Conservation (phyloP, 2,797 vertebrate species). For the Siniperca obscura region DNA sequence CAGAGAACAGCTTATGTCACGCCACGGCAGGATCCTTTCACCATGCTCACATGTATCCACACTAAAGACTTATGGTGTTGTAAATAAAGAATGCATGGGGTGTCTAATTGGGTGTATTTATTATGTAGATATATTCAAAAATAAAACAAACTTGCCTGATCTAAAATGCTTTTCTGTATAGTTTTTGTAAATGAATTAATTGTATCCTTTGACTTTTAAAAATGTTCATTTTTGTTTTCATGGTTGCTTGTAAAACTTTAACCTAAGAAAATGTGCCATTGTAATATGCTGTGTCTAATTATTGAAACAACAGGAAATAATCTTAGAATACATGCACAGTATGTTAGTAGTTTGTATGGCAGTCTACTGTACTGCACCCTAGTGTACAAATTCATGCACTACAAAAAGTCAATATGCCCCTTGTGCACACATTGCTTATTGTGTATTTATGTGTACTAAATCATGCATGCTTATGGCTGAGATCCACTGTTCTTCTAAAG, state of each 20-base stretch:
- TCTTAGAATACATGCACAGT: not conserved
- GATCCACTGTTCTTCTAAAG: slow-evolving; percentile 18
- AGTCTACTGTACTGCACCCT: slow-evolving; percentile 48
- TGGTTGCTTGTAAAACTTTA: not conserved
- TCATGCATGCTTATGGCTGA: slow-evolving; percentile 25
- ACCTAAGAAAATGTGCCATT: slow-evolving; percentile 32
- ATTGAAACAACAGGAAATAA: not conserved
- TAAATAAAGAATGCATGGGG: not conserved
- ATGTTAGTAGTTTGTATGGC: not conserved
- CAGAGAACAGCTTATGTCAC: not conserved
- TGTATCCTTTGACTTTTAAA: not conserved
- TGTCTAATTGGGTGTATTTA: not conserved
- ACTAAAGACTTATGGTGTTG: not conserved
- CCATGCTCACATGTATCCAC: not conserved
- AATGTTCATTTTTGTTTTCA: not conserved
- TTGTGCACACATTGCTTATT: slow-evolving; percentile 6
- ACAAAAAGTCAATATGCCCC: not conserved
- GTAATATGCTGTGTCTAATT: slow-evolving; percentile 1
- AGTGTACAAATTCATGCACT: slow-evolving; percentile 34
- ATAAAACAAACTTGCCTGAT: not conserved
- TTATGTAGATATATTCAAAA: not conserved
- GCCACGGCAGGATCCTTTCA: not conserved
- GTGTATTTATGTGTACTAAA: slow-evolving; percentile 39
- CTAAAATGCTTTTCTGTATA: not conserved
- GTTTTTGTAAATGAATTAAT: not conserved